phyloP scores from a whole-genome alignment of 2,113 vertebrate genomes.

The Gracilinanus agilis region DNA sequence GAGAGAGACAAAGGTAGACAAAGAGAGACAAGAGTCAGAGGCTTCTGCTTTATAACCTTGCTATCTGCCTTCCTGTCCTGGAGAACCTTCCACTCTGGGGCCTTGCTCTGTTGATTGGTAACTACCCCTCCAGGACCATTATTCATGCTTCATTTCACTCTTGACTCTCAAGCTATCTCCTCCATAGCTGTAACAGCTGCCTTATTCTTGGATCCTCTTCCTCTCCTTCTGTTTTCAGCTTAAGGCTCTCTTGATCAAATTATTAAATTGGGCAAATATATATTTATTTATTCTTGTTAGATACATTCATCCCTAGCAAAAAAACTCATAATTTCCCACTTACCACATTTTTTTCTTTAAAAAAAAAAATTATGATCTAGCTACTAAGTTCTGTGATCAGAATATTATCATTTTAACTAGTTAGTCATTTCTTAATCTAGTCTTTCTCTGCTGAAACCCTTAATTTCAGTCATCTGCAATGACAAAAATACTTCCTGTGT shows the following conservation, averaged over 20 bases:
- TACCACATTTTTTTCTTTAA: not conserved
- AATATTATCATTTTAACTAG: too few relatives aligned
- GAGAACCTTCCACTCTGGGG: not conserved
- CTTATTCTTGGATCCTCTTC: not conserved
- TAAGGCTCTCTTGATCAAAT: not conserved
- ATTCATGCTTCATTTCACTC: too few relatives aligned
- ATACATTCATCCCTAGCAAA: not conserved
- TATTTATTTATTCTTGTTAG: not conserved
- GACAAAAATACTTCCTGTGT: not conserved
- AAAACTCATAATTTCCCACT: not conserved
- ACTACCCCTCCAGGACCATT: not conserved
- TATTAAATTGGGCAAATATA: not conserved
- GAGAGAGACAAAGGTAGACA: not conserved
- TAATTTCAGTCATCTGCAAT: not conserved
- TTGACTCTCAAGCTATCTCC: not conserved
- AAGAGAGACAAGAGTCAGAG: not conserved
- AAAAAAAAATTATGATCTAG: not conserved
- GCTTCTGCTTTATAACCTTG: too few relatives aligned
- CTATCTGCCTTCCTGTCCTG: not conserved
- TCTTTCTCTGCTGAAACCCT: not conserved
- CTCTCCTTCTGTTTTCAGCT: not conserved
- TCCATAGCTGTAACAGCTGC: not conserved
- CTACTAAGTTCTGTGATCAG: not conserved
- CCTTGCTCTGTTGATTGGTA: not conserved
- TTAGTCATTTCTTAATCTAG: not conserved